phyloP scores from a whole-genome alignment of 2,888 invertebrate species.

The Polymixis flavicincta region DNA sequence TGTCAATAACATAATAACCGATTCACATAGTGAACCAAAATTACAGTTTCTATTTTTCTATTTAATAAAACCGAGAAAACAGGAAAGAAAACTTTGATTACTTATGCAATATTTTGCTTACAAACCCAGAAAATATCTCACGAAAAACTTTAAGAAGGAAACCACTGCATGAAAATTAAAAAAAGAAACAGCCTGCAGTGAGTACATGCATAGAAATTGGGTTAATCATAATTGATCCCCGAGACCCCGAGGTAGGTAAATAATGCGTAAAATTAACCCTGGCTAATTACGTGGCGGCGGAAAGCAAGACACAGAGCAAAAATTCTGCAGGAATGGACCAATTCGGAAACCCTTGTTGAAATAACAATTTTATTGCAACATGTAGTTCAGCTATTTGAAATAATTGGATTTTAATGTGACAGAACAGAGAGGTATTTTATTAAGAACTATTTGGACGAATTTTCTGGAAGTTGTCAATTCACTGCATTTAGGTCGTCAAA shows the following conservation, averaged over 20 bases:
- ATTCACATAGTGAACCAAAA: background rate
- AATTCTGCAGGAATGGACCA: constrained; percentile 31
- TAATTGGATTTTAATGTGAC: rapidly evolving
- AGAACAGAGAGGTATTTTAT: background rate
- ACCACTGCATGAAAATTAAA: constrained; percentile 3
- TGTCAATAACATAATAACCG: background rate
- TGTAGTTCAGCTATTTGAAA: background rate
- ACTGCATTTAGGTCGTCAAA: background rate
- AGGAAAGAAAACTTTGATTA: background rate
- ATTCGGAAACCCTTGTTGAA: background rate
- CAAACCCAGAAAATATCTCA: background rate
- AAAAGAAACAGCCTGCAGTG: constrained; percentile 22
- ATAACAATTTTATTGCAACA: background rate
- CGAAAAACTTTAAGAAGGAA: background rate
- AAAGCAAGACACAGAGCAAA: constrained; percentile 16
- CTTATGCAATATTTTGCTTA: background rate
- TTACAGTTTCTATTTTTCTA: background rate
- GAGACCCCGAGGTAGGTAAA: constrained; percentile 67
- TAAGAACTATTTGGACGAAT: background rate
- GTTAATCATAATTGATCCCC: constrained; percentile 68
- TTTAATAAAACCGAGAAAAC: background rate
- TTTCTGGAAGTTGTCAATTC: no score
- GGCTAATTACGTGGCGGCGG: constrained; percentile 68
- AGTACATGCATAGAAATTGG: constrained; percentile 45
- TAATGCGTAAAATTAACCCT: constrained; percentile 74